Percentiles rank a stretch among this genome's conserved stretches.
Evolutionary conservation across 2,797 vertebrate genomes (phyloP).

Genomic region (Squalus acanthias): DNA sequence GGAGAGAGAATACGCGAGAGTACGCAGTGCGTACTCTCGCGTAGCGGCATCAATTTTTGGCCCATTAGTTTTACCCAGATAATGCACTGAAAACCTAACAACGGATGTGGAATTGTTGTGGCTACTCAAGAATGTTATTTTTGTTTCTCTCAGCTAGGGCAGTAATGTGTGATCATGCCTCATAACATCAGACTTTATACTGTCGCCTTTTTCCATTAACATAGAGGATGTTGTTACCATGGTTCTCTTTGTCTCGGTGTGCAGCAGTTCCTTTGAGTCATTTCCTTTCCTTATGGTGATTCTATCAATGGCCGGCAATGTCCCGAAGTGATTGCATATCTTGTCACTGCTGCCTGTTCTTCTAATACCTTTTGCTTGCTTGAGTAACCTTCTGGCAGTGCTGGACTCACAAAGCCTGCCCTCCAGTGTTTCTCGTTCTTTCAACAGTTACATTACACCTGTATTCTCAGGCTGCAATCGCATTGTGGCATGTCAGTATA

Average conservation of each 20-base stretch:
- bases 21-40: too few relatives aligned
- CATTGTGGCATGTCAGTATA: not conserved
- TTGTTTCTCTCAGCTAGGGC: not conserved
- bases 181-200: not conserved
- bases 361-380: not conserved
- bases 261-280: not conserved
- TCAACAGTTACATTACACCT: not conserved
- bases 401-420: not conserved
- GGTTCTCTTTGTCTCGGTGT: not conserved
- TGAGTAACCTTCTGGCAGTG: not conserved
- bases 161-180: not conserved
- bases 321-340: not conserved
- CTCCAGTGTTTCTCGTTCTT: not conserved
- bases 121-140: not conserved
- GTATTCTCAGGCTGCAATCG: not conserved
- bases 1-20: too few relatives aligned
- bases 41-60: too few relatives aligned
- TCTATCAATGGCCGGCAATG: not conserved
- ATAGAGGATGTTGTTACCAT: not conserved
- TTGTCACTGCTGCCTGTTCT: not conserved
- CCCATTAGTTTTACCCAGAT: not conserved
- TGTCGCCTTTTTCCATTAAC: not conserved
- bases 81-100: not conserved
- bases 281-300: not conserved
- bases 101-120: not conserved